Evolutionary conservation across 2,113 vertebrate genomes (phyloP).

Genomic region (Sisor rabdophorus): DNA sequence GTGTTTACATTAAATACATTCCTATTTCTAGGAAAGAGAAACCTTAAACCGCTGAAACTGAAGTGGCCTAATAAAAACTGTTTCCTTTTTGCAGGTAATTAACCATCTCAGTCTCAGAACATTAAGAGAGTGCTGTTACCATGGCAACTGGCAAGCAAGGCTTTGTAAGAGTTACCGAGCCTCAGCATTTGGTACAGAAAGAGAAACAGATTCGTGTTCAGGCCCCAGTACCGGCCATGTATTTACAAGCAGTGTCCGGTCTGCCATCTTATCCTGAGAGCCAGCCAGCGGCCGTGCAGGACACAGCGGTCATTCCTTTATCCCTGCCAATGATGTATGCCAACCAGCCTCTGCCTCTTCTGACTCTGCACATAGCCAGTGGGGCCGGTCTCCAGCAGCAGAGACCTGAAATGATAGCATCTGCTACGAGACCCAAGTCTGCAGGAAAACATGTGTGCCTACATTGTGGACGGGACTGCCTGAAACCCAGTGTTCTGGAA

Average conservation of each 20-base stretch:
- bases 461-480: slow-evolving; percentile 90
- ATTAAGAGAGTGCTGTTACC: slow-evolving; percentile 70
- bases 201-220: slow-evolving; percentile 65
- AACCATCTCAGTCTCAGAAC: slow-evolving; percentile 58
- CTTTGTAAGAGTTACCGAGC: slow-evolving; percentile 59
- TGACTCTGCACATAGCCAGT: slow-evolving; percentile 80
- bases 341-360: slow-evolving; percentile 69
- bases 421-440: slow-evolving; percentile 68
- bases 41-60: slow-evolving; percentile 44
- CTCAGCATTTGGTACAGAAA: slow-evolving; percentile 58
- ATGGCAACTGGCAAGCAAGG: slow-evolving; percentile 75
- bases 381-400: slow-evolving; percentile 69
- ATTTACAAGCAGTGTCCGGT: slow-evolving; percentile 77
- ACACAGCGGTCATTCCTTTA: slow-evolving; percentile 58
- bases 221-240: slow-evolving; percentile 70
- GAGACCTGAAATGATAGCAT: slow-evolving; percentile 45
- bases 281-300: slow-evolving; percentile 58
- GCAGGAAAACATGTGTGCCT: slow-evolving; percentile 83
- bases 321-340: slow-evolving; percentile 59
- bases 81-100: slow-evolving; percentile 71
- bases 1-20: slow-evolving; percentile 15
- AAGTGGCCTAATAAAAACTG: slow-evolving; percentile 59
- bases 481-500: slow-evolving; percentile 95
- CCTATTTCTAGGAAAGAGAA: slow-evolving; percentile 21
- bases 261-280: slow-evolving; percentile 65